Conservation (phyloP, 2,888 invertebrate genomes). For the Tetheella fluctuosa region DNA sequence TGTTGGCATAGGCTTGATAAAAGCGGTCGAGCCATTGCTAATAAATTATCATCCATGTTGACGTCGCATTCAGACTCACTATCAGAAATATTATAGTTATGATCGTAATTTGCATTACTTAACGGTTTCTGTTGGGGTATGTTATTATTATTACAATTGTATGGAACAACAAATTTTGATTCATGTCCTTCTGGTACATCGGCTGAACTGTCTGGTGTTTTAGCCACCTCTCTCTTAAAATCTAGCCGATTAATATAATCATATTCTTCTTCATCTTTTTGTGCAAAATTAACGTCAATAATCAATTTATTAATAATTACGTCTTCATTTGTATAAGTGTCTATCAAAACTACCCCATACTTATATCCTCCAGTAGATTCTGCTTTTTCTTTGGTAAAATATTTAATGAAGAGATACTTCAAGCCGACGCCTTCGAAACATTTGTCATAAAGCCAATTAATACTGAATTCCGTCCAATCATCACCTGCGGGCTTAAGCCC, state of each 20-base stretch:
- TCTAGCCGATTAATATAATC: slow-evolving; percentile 49
- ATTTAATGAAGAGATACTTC: slow-evolving; percentile 73
- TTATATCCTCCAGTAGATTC: slow-evolving; percentile 68
- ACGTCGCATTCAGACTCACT: slow-evolving; percentile 7
- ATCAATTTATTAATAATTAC: slow-evolving; percentile 77
- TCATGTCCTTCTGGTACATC: background rate
- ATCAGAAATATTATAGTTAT: slow-evolving; percentile 11
- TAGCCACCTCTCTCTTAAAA: slow-evolving; percentile 24
- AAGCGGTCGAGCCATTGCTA: slow-evolving; percentile 5
- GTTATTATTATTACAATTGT: background rate
- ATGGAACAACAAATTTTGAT: background rate
- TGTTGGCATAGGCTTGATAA: background rate
- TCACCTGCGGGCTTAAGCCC: slow-evolving; percentile 76
- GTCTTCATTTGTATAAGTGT: slow-evolving; percentile 67
- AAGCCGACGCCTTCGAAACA: slow-evolving; percentile 64
- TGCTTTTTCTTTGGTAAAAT: slow-evolving; percentile 64
- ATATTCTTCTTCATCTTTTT: slow-evolving; percentile 51
- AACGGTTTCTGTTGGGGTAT: background rate
- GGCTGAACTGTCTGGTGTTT: background rate
- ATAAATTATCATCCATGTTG: slow-evolving; percentile 8
- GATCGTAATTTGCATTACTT: background rate
- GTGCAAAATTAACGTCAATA: slow-evolving; percentile 78
- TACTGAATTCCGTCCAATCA: slow-evolving; percentile 80
- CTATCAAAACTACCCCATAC: slow-evolving; percentile 78
- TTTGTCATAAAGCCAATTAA: slow-evolving; percentile 77